phyloP scores from a whole-genome alignment of 2,113 vertebrate species.

The sheep (Ovis aries) region DNA sequence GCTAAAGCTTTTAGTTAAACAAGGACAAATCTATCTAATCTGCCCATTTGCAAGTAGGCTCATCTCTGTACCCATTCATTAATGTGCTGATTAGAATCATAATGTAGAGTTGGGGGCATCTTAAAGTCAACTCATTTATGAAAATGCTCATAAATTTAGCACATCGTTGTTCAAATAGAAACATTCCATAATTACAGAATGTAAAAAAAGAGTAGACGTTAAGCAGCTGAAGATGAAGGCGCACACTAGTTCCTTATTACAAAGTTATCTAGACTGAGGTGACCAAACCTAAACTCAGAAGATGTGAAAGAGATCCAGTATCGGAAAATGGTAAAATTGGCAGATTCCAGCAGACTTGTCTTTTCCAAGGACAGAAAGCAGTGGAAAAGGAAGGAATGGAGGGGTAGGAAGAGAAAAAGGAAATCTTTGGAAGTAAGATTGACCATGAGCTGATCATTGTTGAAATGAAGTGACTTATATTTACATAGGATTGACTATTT shows the following conservation, averaged over 20 bases:
- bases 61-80: conserved; percentile 64
- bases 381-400: not conserved
- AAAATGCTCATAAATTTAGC: conserved; percentile 58
- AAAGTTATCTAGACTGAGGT: not conserved
- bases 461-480: not conserved
- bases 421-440: not conserved
- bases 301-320: not conserved
- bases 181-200: conserved; percentile 19
- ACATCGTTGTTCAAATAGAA: conserved; percentile 59
- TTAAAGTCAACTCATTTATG: conserved; percentile 65
- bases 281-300: not conserved
- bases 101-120: conserved; percentile 46
- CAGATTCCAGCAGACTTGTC: not conserved
- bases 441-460: not conserved
- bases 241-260: not conserved
- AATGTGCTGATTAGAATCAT: conserved; percentile 68
- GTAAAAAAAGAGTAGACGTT: not conserved
- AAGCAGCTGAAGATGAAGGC: not conserved
- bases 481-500: not conserved
- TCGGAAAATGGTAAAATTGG: not conserved
- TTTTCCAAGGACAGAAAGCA: conserved; percentile 24
- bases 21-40: conserved; percentile 59
- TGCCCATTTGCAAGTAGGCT: conserved; percentile 62
- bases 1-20: conserved; percentile 71
- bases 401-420: not conserved